phyloP scores from a whole-genome alignment of 2,797 vertebrate genomes.

The Gobio occitaniae region DNA sequence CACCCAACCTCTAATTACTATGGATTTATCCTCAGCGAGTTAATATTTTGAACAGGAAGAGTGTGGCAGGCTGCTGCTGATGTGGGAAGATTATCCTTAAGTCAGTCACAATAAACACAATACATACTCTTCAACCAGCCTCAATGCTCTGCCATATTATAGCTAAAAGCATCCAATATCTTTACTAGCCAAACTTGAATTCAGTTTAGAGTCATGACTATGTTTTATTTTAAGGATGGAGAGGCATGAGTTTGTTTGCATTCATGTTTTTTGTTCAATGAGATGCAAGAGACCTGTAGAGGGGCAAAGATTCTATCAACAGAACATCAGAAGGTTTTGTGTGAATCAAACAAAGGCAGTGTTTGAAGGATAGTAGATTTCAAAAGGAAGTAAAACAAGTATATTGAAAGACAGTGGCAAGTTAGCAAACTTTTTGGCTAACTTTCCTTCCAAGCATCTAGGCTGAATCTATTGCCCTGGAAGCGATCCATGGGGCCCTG shows the following conservation, averaged over 20 bases:
- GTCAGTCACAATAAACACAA: conserved; percentile 20
- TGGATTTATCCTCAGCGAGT: conserved; percentile 5
- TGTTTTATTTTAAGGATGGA: not conserved
- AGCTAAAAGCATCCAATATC: not conserved
- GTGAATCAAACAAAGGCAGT: not conserved
- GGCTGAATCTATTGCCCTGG: conserved; percentile 77
- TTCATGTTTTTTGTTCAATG: not conserved
- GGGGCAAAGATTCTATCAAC: not conserved
- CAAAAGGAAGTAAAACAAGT: not conserved
- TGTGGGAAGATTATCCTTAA: conserved; percentile 20
- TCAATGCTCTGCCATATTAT: conserved; percentile 16
- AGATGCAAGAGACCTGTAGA: not conserved
- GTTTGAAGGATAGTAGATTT: not conserved
- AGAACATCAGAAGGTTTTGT: conserved; percentile 2
- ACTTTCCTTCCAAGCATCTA: conserved; percentile 66
- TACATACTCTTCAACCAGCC: conserved; percentile 6
- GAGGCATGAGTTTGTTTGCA: not conserved
- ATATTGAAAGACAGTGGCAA: conserved; percentile 24
- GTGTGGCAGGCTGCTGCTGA: conserved; percentile 21
- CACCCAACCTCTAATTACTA: conserved; percentile 42
- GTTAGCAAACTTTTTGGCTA: conserved; percentile 32
- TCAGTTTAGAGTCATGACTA: conserved; percentile 13
- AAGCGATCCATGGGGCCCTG: conserved; percentile 73
- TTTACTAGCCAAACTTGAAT: conserved; percentile 8
- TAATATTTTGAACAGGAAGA: conserved; percentile 12